A percentile compares a stretch with the other conserved stretches of the same genome.
These are phyloP conservation scores for Plebejus anna DNA, from an alignment of 2,888 invertebrate species.

Conservation along the genomic window DNA sequence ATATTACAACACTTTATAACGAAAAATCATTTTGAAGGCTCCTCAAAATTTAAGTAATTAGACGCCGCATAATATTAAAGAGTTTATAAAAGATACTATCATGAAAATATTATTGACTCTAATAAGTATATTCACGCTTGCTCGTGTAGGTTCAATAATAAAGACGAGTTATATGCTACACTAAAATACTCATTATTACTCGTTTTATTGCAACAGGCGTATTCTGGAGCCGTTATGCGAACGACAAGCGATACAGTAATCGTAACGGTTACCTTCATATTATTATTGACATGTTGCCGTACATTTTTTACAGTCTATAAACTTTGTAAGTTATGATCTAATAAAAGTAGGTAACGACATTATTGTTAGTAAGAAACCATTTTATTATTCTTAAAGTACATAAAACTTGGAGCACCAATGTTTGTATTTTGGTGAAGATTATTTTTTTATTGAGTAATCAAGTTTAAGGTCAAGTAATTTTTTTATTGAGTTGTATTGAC, in stretches of 20 bases:
- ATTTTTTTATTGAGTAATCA: background rate
- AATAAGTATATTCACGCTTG: slow-evolving; percentile 15
- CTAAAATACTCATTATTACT: slow-evolving; percentile 49
- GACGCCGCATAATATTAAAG: background rate
- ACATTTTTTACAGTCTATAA: slow-evolving; percentile 21
- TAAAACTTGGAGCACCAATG: background rate
- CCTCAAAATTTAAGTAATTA: background rate
- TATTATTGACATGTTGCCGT: slow-evolving; percentile 25
- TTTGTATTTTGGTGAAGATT: background rate
- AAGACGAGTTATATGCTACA: slow-evolving; percentile 27
- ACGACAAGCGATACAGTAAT: slow-evolving; percentile 3
- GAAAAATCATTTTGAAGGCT: background rate
- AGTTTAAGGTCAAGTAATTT: no score
- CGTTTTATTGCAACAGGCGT: slow-evolving; percentile 42
- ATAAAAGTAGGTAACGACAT: slow-evolving; percentile 25
- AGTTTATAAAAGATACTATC: background rate
- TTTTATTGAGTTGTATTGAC: no score
- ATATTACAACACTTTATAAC: no score
- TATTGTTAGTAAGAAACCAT: slow-evolving; percentile 23
- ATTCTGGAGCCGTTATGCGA: slow-evolving; percentile 34
- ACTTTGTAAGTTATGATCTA: slow-evolving; percentile 25
- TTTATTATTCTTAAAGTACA: background rate
- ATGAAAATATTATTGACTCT: background rate
- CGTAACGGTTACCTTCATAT: slow-evolving; percentile 28
- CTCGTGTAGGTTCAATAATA: slow-evolving; percentile 21